A percentile compares a stretch with the other conserved stretches of the same genome.
These are phyloP conservation scores for Brachionus plicatilis DNA, from an alignment of 1,140 invertebrate genomes.

Conservation along the genomic window DNA sequence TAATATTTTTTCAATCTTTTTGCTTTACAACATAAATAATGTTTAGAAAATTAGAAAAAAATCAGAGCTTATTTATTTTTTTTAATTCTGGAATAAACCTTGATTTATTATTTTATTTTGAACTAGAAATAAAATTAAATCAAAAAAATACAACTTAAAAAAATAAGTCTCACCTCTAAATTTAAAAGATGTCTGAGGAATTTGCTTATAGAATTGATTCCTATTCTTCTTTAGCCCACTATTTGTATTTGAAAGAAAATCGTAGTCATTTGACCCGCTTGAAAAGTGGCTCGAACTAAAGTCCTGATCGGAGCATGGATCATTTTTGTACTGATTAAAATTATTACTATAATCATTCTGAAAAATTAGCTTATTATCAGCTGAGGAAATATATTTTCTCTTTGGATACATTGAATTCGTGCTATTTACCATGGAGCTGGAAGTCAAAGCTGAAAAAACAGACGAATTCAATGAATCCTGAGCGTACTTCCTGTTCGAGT, in stretches of 20 bases:
- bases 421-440: not conserved
- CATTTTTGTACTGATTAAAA: not conserved
- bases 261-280: not conserved
- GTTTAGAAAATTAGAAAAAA: too few species aligned
- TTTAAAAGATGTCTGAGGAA: not conserved
- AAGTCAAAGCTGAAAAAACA: slow-evolving; percentile 13
- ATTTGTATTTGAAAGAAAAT: not conserved
- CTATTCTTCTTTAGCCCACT: not conserved
- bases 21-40: too few species aligned
- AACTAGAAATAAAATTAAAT: too few species aligned
- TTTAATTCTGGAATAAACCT: too few species aligned
- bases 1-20: too few species aligned
- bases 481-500: not conserved
- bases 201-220: not conserved
- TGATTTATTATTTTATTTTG: too few species aligned
- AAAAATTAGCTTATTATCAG: not conserved
- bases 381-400: not conserved
- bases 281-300: not conserved
- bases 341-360: slow-evolving; percentile 28
- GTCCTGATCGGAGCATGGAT: not conserved
- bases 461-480: slow-evolving; percentile 8
- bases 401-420: not conserved
- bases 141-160: not conserved
- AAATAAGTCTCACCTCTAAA: not conserved
- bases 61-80: too few species aligned